Percentiles rank a stretch among this genome's conserved stretches.
phyloP scores from a whole-genome alignment of 2,888 invertebrate species.

The Choristoneura rosaceana region DNA sequence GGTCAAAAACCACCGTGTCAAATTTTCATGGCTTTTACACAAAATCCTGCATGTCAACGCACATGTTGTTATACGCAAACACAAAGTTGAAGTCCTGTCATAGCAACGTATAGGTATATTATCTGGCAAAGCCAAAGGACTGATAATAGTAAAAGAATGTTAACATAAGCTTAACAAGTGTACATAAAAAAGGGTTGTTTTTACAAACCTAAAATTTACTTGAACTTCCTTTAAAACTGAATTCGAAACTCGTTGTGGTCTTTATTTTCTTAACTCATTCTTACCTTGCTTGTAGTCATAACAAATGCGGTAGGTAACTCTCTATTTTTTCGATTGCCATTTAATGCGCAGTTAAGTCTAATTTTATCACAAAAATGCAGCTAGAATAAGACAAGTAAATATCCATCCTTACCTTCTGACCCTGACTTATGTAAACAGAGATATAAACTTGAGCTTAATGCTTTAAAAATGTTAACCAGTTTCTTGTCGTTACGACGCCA shows the following conservation, averaged over 20 bases:
- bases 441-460: slow-evolving; percentile 18
- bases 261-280: not conserved
- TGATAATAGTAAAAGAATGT: too few species aligned
- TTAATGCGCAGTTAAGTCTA: slow-evolving; percentile 1
- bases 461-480: slow-evolving; percentile 9
- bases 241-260: not conserved
- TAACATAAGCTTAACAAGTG: too few species aligned
- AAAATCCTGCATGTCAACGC: too few species aligned
- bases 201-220: too few species aligned
- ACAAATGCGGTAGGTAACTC: not conserved
- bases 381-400: not conserved
- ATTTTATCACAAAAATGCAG: slow-evolving; percentile 1
- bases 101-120: too few species aligned
- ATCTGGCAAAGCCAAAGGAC: too few species aligned
- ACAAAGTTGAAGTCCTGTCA: too few species aligned
- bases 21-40: too few species aligned
- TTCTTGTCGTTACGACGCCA: not conserved
- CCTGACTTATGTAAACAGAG: slow-evolving; percentile 31
- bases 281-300: not conserved
- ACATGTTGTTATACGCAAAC: too few species aligned
- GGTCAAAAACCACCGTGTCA: too few species aligned
- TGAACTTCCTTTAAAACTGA: too few species aligned
- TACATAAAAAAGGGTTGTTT: too few species aligned
- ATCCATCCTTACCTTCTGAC: not conserved
- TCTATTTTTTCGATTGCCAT: not conserved